Conservation (phyloP, 1,140 invertebrate genomes). For the Pseudomyrmex dendroicus region DNA sequence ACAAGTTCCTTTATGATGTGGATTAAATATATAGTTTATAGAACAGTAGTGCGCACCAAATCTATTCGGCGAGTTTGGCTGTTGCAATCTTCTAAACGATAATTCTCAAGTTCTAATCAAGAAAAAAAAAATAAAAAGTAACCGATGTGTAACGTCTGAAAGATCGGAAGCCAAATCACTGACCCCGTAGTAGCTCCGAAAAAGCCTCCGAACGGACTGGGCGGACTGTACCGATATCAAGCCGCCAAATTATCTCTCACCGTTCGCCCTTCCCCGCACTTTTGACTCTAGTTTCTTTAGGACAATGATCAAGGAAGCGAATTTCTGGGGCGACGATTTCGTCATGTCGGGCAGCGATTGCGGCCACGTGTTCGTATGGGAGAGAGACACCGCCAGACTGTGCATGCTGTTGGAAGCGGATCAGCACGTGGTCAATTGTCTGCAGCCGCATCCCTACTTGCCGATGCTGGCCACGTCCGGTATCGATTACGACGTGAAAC, state of each 20-base stretch:
- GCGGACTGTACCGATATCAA: constrained; percentile 80
- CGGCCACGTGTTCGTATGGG: constrained; percentile 92
- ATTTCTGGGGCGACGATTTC: constrained; percentile 94
- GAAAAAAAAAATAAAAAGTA: constrained; percentile 13
- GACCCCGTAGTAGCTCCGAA: constrained; percentile 67
- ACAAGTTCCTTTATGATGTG: constrained; percentile 3
- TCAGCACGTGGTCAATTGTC: constrained; percentile 94
- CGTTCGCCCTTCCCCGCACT: constrained; percentile 78
- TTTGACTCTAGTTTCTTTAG: constrained; percentile 87
- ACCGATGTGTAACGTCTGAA: constrained; percentile 38
- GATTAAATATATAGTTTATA: constrained; percentile 28
- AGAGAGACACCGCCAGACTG: constrained; percentile 87
- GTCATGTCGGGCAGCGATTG: constrained; percentile 95
- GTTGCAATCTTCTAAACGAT: constrained; percentile 5
- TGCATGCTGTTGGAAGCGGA: constrained; percentile 94
- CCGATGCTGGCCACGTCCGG: constrained; percentile 94
- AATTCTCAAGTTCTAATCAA: constrained; percentile 38
- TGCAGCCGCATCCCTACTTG: constrained; percentile 93
- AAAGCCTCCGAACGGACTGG: constrained; percentile 84
- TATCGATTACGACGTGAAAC: constrained; percentile 95
- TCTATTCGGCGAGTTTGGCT: constrained; percentile 57
- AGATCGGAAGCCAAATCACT: constrained; percentile 70
- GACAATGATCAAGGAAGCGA: constrained; percentile 96
- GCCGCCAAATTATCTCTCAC: constrained; percentile 81
- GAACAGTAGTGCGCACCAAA: constrained; percentile 35